Conservation (phyloP, 2,797 vertebrate genomes). For the Gadopsis bispinosus region DNA sequence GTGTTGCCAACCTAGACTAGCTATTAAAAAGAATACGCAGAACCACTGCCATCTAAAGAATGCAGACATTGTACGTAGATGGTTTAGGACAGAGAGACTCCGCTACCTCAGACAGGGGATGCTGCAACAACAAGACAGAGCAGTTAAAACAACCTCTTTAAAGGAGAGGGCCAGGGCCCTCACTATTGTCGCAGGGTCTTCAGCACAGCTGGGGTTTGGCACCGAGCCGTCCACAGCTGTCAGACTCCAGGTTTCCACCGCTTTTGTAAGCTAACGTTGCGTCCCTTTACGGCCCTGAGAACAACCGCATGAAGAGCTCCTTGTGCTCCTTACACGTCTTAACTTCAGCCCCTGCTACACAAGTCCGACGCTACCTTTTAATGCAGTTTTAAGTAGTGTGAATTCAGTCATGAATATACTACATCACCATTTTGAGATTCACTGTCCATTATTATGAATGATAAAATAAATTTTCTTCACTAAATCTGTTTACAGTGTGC, state of each 20-base stretch:
- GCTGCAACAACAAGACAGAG: slow-evolving; percentile 66
- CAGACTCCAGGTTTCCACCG: slow-evolving; percentile 61
- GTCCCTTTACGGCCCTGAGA: slow-evolving; percentile 70
- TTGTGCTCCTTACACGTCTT: slow-evolving; percentile 23
- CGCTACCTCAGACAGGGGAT: slow-evolving; percentile 38
- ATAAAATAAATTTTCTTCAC: slow-evolving; percentile 2
- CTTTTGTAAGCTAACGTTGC: slow-evolving; percentile 79
- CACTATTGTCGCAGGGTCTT: slow-evolving; percentile 67
- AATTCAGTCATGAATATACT: neutral
- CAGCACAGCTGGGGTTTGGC: slow-evolving; percentile 80
- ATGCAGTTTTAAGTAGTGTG: neutral
- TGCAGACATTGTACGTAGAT: slow-evolving; percentile 54
- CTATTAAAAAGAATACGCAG: slow-evolving; percentile 22
- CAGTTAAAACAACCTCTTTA: slow-evolving; percentile 77
- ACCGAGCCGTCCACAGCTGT: slow-evolving; percentile 86
- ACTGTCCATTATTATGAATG: neutral
- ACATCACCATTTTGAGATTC: neutral
- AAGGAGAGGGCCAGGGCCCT: slow-evolving; percentile 48
- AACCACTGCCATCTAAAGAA: slow-evolving; percentile 33
- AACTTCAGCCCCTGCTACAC: slow-evolving; percentile 18
- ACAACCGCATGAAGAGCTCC: slow-evolving; percentile 52
- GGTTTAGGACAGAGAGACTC: slow-evolving; percentile 56
- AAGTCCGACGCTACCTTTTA: neutral
- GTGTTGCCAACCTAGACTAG: neutral
- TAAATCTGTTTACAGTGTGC: neutral